Percentiles rank a stretch among this genome's conserved stretches.
These are phyloP conservation scores for Ochropleura leucogaster DNA, from an alignment of 2,888 invertebrate species.

Conservation along the genomic window DNA sequence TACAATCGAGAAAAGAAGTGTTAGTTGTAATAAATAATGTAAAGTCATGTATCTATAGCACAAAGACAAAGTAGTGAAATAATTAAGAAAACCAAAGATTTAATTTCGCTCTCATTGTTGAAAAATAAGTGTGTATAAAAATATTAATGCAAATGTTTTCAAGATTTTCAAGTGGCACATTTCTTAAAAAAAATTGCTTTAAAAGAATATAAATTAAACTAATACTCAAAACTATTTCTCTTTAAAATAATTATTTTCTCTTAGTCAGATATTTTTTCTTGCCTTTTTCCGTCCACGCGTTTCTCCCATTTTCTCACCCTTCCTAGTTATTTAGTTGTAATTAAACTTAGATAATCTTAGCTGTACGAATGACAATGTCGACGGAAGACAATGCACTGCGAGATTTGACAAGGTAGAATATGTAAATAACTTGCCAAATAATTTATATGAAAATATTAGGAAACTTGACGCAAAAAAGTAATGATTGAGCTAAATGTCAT, in stretches of 20 bases:
- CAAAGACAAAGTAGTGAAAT: constrained; percentile 60
- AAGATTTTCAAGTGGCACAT: constrained; percentile 19
- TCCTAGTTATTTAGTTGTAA: constrained; percentile 55
- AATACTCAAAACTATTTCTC: constrained; percentile 6
- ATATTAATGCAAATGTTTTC: neutral
- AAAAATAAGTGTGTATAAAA: constrained; percentile 7
- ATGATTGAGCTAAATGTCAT: constrained; percentile 17
- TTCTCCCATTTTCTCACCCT: constrained; percentile 38
- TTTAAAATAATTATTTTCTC: constrained; percentile 3
- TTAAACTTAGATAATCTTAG: constrained; percentile 47
- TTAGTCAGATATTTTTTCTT: constrained; percentile 33
- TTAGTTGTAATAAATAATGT: constrained; percentile 29
- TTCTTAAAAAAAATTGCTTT: constrained; percentile 29
- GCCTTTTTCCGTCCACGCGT: constrained; percentile 65
- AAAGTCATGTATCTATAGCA: constrained; percentile 50
- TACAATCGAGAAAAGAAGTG: constrained; percentile 45
- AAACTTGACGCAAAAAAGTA: constrained; percentile 20
- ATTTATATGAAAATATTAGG: constrained; percentile 62
- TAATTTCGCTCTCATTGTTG: constrained; percentile 3
- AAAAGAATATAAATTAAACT: neutral
- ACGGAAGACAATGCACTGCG: constrained; percentile 81
- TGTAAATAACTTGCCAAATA: constrained; percentile 77
- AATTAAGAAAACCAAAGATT: constrained; percentile 56
- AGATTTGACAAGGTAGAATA: constrained; percentile 86
- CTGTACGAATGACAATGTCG: constrained; percentile 64